These are phyloP conservation scores for Centrocercus urophasianus DNA, from an alignment of 2,113 vertebrate species.

Conservation along the genomic window DNA sequence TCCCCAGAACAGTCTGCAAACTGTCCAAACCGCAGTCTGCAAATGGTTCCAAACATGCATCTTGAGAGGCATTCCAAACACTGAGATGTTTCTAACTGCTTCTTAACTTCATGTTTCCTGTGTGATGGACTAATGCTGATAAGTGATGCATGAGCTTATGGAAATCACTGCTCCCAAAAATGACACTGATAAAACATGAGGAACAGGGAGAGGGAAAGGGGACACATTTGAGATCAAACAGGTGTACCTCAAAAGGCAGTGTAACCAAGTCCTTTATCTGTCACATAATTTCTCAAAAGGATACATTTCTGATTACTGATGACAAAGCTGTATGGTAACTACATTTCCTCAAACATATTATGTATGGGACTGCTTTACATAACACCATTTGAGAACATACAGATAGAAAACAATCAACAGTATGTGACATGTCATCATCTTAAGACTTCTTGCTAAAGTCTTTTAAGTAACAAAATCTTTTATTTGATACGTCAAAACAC, in stretches of 20 bases:
- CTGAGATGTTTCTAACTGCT: rapidly evolving
- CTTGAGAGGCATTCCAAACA: not conserved
- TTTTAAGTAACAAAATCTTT: not conserved
- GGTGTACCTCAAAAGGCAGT: not conserved
- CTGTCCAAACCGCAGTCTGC: not conserved
- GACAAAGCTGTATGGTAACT: not conserved
- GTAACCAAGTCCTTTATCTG: not conserved
- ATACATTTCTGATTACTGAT: not conserved
- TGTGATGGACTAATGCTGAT: not conserved
- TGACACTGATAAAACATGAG: not conserved
- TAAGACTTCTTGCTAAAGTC: not conserved
- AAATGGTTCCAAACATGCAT: not conserved
- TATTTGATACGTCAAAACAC: not conserved
- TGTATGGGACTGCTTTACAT: not conserved
- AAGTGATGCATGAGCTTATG: not conserved
- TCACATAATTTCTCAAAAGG: not conserved
- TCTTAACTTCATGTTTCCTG: not conserved
- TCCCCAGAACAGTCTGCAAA: not conserved
- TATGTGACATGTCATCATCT: not conserved
- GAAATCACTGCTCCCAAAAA: not conserved
- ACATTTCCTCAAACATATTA: not conserved
- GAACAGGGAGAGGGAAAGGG: not conserved
- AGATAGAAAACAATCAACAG: not conserved
- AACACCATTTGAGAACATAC: not conserved
- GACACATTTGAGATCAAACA: not conserved